These are phyloP conservation scores for Diploptera punctata DNA, from an alignment of 2,888 invertebrate genomes.

Conservation along the genomic window DNA sequence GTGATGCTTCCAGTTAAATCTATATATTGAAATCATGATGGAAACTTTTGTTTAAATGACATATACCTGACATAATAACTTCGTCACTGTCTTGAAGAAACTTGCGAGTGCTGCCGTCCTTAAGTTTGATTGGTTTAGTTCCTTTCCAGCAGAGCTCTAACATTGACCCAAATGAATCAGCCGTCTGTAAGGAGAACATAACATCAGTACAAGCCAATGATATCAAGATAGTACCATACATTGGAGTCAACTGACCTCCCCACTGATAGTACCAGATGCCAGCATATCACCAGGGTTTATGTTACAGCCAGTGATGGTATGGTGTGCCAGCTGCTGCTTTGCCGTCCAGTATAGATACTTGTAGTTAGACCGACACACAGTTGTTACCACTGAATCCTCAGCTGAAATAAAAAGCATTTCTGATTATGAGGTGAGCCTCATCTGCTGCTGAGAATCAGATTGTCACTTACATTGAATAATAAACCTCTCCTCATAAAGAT, in stretches of 20 bases:
- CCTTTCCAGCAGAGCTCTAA: conserved; percentile 96
- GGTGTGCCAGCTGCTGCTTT: conserved; percentile 96
- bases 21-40: too few species aligned
- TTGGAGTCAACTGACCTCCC: conserved; percentile 68
- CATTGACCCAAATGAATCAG: conserved; percentile 92
- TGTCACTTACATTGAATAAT: too few species aligned
- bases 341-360: conserved; percentile 96
- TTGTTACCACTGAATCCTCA: conserved; percentile 59
- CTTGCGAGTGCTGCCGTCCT: conserved; percentile 82
- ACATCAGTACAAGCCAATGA: too few species aligned
- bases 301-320: conserved; percentile 97
- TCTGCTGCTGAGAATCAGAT: too few species aligned
- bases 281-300: conserved; percentile 93
- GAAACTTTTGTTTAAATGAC: too few species aligned
- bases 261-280: conserved; percentile 97
- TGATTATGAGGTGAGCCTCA: too few species aligned
- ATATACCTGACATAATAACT: conserved; percentile 77
- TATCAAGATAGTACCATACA: too few species aligned
- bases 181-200: conserved; percentile 66
- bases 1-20: too few species aligned
- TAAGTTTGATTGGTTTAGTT: conserved; percentile 79
- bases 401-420: too few species aligned
- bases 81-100: conserved; percentile 96
- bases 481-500: too few species aligned
- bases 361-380: conserved; percentile 87